These are phyloP conservation scores for Etheostoma nigrum DNA, from an alignment of 2,797 vertebrate genomes.

Conservation along the genomic window DNA sequence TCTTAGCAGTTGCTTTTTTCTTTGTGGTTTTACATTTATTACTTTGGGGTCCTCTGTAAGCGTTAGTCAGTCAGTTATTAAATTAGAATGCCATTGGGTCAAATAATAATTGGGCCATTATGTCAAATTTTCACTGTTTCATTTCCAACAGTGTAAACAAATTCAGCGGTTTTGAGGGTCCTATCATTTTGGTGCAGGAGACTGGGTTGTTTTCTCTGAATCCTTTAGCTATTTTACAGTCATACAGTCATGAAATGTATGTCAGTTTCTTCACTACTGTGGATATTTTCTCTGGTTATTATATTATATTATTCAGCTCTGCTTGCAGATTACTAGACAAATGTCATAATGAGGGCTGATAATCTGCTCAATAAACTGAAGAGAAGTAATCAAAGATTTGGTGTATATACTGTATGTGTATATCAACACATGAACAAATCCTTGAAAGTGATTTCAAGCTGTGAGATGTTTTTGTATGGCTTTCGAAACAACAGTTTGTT, in stretches of 20 bases:
- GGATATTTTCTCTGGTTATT: constrained; percentile 25
- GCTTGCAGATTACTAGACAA: constrained; percentile 36
- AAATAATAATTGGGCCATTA: constrained; percentile 2
- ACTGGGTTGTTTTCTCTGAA: neutral
- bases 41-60: constrained; percentile 31
- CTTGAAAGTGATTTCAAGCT: constrained; percentile 40
- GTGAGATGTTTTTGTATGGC: constrained; percentile 52
- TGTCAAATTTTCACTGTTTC: constrained; percentile 29
- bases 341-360: constrained; percentile 20
- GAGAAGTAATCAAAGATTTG: constrained; percentile 20
- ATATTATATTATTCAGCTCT: constrained; percentile 8
- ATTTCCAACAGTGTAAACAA: constrained; percentile 28
- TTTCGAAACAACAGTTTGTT: constrained; percentile 65
- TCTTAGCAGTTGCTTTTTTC: constrained; percentile 6
- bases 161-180: constrained; percentile 16
- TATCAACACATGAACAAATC: constrained; percentile 38
- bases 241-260: neutral
- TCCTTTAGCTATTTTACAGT: constrained; percentile 13
- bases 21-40: constrained; percentile 47
- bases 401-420: neutral
- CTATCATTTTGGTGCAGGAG: constrained; percentile 12
- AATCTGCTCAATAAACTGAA: constrained; percentile 35
- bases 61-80: constrained; percentile 55
- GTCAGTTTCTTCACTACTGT: constrained; percentile 18
- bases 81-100: constrained; percentile 50